Conservation (phyloP, 2,888 invertebrate species). For the Pimpla rufipes region DNA sequence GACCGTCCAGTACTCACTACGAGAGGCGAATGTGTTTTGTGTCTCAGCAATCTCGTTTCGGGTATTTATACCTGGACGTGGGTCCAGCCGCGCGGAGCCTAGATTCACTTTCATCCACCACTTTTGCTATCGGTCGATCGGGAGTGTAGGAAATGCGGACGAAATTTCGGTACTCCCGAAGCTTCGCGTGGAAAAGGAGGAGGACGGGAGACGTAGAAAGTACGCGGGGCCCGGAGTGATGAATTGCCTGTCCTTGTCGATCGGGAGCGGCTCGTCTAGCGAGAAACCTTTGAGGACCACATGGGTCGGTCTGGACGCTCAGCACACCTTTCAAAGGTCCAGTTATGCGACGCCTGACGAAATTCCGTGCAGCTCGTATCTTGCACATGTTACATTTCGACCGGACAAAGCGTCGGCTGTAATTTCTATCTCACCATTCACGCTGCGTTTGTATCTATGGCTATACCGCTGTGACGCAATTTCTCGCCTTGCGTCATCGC, state of each 20-base stretch:
- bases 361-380: constrained; percentile 45
- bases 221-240: constrained; percentile 20
- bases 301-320: not conserved
- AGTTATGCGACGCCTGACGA: constrained; percentile 36
- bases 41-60: constrained; percentile 44
- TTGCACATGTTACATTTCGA: constrained; percentile 6
- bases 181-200: constrained; percentile 11
- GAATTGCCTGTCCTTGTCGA: constrained; percentile 60
- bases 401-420: constrained; percentile 15
- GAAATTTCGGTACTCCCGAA: constrained; percentile 23
- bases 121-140: constrained; percentile 49
- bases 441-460: not conserved
- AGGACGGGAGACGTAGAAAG: constrained; percentile 49
- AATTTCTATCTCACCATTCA: not conserved
- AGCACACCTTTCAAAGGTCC: constrained; percentile 47
- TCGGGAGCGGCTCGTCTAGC: constrained; percentile 34
- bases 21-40: constrained; percentile 68
- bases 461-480: not conserved
- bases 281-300: constrained; percentile 28
- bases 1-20: constrained; percentile 76
- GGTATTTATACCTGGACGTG: constrained; percentile 50
- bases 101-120: constrained; percentile 35
- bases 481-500: constrained; percentile 1
- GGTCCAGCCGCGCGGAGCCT: constrained; percentile 5
- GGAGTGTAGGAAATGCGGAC: constrained; percentile 14